A percentile compares a stretch with the other conserved stretches of the same genome.
Conservation (phyloP, 2,113 vertebrate genomes). For the Cyphomyrus discorhynchus region DNA sequence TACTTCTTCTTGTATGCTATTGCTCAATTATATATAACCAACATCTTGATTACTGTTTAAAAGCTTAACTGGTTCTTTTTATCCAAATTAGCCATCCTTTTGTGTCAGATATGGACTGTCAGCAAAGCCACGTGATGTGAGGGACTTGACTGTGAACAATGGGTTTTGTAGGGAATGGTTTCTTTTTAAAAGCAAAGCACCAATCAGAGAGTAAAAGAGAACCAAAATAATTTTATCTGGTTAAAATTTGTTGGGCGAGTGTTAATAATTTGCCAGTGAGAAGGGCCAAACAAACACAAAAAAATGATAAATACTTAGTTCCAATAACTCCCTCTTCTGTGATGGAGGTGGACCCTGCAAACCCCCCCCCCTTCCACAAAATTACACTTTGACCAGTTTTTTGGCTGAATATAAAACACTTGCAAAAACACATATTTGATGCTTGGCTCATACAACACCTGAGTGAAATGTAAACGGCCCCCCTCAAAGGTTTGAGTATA, state of each 20-base stretch:
- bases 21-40: background rate
- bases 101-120: background rate
- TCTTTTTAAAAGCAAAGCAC: background rate
- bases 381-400: background rate
- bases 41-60: background rate
- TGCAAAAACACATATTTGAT: background rate
- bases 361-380: background rate
- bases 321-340: background rate
- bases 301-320: background rate
- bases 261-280: background rate
- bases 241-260: background rate
- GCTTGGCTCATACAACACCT: background rate
- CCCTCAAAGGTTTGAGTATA: background rate
- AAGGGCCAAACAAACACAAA: background rate
- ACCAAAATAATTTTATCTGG: background rate
- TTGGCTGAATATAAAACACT: background rate
- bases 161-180: background rate
- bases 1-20: too few relatives aligned
- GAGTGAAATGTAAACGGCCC: background rate
- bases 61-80: background rate
- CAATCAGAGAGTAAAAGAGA: background rate
- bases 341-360: background rate
- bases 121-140: background rate
- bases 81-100: background rate
- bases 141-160: background rate